phyloP scores from a whole-genome alignment of 2,113 vertebrate genomes.

The Tilapia sparmanii region DNA sequence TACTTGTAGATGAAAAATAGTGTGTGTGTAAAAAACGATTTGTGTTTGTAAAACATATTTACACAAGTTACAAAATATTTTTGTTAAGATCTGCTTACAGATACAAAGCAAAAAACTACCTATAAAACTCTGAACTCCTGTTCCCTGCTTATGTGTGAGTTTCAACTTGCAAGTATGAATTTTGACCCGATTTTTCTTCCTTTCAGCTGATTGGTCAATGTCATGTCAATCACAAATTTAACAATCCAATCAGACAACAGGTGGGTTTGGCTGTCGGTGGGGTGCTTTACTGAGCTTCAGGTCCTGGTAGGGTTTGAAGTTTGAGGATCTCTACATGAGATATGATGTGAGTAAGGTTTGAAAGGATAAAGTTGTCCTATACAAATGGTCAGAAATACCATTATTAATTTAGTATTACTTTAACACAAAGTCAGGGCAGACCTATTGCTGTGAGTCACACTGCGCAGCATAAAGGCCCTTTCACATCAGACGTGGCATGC shows the following conservation, averaged over 20 bases:
- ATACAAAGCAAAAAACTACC: neutral
- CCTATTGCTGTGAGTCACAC: neutral
- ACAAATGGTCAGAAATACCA: neutral
- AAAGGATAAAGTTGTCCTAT: neutral
- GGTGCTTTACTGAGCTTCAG: neutral
- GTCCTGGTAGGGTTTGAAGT: neutral
- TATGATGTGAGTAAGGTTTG: neutral
- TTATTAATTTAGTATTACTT: neutral
- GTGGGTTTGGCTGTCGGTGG: fast-evolving
- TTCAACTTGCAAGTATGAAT: neutral
- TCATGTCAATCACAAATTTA: neutral
- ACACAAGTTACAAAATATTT: fast-evolving
- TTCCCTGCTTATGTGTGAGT: neutral
- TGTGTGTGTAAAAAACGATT: neutral
- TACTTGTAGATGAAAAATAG: neutral
- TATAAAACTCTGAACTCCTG: neutral
- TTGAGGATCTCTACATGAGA: neutral
- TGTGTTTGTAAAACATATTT: neutral
- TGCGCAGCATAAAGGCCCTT: fast-evolving
- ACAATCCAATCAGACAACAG: neutral
- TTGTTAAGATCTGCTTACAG: neutral
- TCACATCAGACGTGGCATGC: fast-evolving
- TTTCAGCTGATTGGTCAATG: neutral
- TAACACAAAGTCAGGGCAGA: neutral
- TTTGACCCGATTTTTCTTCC: neutral